Conservation (phyloP, 1,140 invertebrate genomes). For the Hyphantria cunea region DNA sequence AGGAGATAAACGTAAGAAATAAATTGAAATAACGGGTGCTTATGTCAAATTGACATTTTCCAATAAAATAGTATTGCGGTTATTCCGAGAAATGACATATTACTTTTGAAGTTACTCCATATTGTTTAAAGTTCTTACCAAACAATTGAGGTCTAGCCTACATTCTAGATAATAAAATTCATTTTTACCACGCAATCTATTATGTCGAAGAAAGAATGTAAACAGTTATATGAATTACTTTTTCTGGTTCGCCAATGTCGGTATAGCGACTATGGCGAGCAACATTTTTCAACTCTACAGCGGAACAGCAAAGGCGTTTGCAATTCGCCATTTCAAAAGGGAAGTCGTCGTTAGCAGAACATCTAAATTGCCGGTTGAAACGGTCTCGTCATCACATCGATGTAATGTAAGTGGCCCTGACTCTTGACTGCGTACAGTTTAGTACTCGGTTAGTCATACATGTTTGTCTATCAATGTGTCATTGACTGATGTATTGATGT, state of each 20-base stretch:
- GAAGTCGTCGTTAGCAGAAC: conserved; percentile 51
- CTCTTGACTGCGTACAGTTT: conserved; percentile 34
- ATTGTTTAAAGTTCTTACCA: conserved; percentile 10
- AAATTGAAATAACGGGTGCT: no score
- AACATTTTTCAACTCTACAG: conserved; percentile 26
- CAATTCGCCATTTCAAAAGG: conserved; percentile 48
- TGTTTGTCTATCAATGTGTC: conserved; percentile 39
- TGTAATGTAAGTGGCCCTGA: conserved; percentile 35
- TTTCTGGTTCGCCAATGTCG: not conserved
- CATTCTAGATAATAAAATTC: conserved; percentile 18
- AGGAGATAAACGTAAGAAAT: no score
- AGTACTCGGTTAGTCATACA: conserved; percentile 46
- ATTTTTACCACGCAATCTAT: conserved; percentile 11
- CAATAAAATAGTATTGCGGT: no score
- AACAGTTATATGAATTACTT: not conserved
- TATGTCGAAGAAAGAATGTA: conserved; percentile 8
- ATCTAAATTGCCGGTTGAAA: conserved; percentile 48
- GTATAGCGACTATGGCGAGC: not conserved
- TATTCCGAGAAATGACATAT: not conserved
- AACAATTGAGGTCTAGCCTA: conserved; percentile 11
- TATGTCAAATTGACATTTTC: no score
- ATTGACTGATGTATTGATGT: conserved; percentile 33
- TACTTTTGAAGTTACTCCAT: conserved; percentile 18
- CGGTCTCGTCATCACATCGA: conserved; percentile 30
- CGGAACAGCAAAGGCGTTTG: conserved; percentile 39